Conservation (phyloP, 1,140 invertebrate species). For the Musca domestica region DNA sequence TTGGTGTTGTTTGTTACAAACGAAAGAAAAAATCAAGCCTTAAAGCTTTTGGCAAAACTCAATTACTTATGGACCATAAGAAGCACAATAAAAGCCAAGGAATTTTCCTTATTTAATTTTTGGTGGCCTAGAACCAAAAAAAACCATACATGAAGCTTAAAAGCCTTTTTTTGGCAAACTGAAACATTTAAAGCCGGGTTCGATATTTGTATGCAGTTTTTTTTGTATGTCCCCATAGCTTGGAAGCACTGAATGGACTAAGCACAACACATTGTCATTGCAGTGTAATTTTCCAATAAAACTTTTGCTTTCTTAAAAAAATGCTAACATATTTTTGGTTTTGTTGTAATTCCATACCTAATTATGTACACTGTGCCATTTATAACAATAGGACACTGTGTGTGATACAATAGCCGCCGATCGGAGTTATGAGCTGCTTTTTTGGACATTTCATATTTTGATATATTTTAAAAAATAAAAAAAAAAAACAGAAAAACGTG, state of each 20-base stretch:
- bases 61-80: not conserved
- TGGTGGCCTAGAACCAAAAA: too few relatives aligned
- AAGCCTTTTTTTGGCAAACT: too few relatives aligned
- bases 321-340: not conserved
- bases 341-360: constrained; percentile 40
- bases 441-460: not conserved
- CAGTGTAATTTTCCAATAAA: too few relatives aligned
- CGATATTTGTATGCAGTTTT: too few relatives aligned
- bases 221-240: not conserved
- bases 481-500: constrained; percentile 11
- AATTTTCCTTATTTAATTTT: not conserved
- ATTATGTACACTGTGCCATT: constrained; percentile 53
- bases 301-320: not conserved
- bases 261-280: too few relatives aligned
- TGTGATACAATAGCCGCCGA: constrained; percentile 46
- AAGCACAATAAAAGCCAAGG: not conserved
- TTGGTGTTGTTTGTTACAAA: not conserved
- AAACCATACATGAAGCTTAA: too few relatives aligned
- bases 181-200: too few relatives aligned
- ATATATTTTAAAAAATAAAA: constrained; percentile 6
- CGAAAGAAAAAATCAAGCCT: not conserved
- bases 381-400: constrained; percentile 52
- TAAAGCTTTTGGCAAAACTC: not conserved
- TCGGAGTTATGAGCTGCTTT: constrained; percentile 35
- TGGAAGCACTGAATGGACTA: not conserved